Evolutionary conservation across 2,113 vertebrate species (phyloP), one percentile per base, ranked within the genome.

Genomic region (Plecotus auritus): DNA sequence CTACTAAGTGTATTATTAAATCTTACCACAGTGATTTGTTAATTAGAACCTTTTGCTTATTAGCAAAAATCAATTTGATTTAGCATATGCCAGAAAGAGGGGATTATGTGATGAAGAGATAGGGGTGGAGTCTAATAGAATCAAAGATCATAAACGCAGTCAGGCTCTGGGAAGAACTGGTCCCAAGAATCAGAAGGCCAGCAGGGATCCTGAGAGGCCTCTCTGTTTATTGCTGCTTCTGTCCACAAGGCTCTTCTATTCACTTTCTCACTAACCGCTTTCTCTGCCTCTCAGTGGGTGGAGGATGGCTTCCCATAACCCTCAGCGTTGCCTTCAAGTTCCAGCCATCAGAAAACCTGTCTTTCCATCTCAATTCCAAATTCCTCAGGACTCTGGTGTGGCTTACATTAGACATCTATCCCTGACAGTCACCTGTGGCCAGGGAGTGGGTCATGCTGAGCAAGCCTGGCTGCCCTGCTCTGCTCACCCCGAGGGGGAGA

Each of bases 1-100:
- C 47, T 96, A 72, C 66, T 92, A 93, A 85, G 61, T 91, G 8
- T 59, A 59, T 91, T 51, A 67, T 90, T 93, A 84, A 95, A 88
- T 85, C 84, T 85, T 80, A 89, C 81, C 81, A 67, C n/a, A 74
- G 95, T 80, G 82, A 88, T 94, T 88, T 76, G 73, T 95, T 94
- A 84, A 74, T 96, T 88, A 59, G 51, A 89, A 70, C 35, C 85
- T 93, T 88, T 73, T 47, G 16, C 26, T 76, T 93, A 47, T 92
- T 92, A 96, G 51, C 81, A 96, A 56, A 88, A 91, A 91, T 90
- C 80, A 76, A 3, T 94, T 85, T 92, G 81, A 77, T 45, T 83
- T 86, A 61, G 20, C 9, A 3, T 81, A 11, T 87, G 72, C 18
- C 56, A 72, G 16, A 64, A 69, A 93, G 66, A 87, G 84, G 28